phyloP scores from a whole-genome alignment of 2,797 vertebrate genomes.

The Falco berigora region DNA sequence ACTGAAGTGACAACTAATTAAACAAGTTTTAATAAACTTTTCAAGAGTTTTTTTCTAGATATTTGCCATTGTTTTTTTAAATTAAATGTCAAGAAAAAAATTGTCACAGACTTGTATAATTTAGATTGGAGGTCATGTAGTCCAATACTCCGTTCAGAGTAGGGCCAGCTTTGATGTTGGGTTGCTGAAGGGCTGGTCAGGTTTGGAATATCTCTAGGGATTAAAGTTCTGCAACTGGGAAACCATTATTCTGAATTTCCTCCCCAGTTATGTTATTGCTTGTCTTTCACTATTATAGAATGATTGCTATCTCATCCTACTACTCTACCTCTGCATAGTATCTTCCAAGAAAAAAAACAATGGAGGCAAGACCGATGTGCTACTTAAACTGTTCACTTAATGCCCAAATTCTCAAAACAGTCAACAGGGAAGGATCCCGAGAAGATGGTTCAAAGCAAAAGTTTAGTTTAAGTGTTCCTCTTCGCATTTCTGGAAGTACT shows the following conservation, averaged over 20 bases:
- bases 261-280: no score
- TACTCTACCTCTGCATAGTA: background rate
- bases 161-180: background rate
- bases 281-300: background rate
- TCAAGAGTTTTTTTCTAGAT: background rate
- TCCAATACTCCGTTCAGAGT: background rate
- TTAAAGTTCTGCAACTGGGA: background rate
- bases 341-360: background rate
- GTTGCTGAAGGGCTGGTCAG: background rate
- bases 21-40: background rate
- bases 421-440: background rate
- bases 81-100: background rate
- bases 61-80: background rate
- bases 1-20: background rate
- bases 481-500: background rate
- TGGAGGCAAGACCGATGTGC: background rate
- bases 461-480: background rate
- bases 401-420: background rate
- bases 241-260: background rate
- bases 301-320: fast-evolving
- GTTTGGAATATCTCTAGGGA: background rate
- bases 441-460: background rate
- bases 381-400: background rate
- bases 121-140: background rate
- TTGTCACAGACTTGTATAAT: background rate